Percentiles rank a stretch among this genome's conserved stretches.
These are phyloP conservation scores for Drosophila quinaria DNA, from an alignment of 2,888 invertebrate genomes.

Conservation along the genomic window DNA sequence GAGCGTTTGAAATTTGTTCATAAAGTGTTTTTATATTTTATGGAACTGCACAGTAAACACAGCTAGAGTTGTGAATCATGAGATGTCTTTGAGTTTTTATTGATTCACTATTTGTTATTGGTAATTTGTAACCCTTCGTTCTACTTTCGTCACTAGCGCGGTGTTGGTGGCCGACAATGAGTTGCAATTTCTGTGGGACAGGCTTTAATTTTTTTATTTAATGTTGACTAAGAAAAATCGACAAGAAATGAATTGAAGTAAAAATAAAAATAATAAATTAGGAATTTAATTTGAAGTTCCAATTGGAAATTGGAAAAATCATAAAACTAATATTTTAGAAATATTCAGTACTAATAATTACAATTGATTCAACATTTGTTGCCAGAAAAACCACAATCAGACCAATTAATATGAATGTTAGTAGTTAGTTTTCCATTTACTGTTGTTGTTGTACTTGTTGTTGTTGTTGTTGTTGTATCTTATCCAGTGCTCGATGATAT, in stretches of 20 bases:
- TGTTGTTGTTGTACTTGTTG: constrained; percentile 9
- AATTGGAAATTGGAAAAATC: too few species aligned
- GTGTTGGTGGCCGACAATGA: not conserved
- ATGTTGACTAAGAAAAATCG: too few species aligned
- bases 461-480: constrained; percentile 30
- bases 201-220: constrained; percentile 14
- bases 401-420: too few species aligned
- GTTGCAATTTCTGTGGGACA: constrained; percentile 6
- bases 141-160: too few species aligned
- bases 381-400: too few species aligned
- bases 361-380: too few species aligned
- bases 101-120: not conserved
- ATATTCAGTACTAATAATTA: too few species aligned
- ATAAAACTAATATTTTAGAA: too few species aligned
- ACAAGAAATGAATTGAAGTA: too few species aligned
- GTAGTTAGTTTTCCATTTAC: not conserved
- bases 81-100: not conserved
- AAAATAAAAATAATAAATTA: too few species aligned
- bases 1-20: not conserved
- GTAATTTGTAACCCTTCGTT: too few species aligned
- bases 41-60: not conserved
- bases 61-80: not conserved
- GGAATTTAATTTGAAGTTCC: too few species aligned
- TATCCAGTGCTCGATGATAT: constrained; percentile 65
- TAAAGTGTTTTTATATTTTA: not conserved